Evolutionary conservation across 2,113 vertebrate genomes (phyloP).

Genomic region (Paracanthobrama guichenoti): DNA sequence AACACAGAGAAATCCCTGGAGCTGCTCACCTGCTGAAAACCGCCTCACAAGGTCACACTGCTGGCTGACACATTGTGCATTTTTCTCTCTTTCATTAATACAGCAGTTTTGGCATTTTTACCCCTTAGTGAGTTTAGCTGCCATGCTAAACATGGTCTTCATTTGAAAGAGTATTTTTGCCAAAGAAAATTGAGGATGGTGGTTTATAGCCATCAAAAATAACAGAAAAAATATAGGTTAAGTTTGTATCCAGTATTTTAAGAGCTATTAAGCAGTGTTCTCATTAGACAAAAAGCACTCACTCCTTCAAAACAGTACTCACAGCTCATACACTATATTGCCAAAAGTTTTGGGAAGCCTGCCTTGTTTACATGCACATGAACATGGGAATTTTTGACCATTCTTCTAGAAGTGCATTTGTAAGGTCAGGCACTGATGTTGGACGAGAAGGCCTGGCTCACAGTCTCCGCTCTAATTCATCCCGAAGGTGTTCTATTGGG

Average conservation of each 20-base stretch:
- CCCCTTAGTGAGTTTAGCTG: neutral
- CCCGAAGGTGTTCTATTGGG: no score
- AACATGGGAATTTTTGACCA: no score
- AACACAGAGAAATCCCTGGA: conserved; percentile 75
- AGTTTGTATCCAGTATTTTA: neutral
- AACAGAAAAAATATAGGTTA: neutral
- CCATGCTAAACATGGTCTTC: neutral
- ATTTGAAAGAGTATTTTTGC: neutral
- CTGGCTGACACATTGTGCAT: conserved; percentile 43
- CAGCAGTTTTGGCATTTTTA: conserved; percentile 5
- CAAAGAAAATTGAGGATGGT: neutral
- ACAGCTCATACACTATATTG: neutral
- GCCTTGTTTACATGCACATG: no score
- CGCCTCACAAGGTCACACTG: conserved; percentile 59
- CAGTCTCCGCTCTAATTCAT: no score
- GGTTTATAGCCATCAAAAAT: neutral
- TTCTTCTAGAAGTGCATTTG: no score
- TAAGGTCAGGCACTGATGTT: no score
- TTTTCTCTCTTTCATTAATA: conserved; percentile 12
- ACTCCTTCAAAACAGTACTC: neutral
- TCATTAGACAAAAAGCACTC: neutral
- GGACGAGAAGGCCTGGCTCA: no score
- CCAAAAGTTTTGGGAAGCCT: no score
- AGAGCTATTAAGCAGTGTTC: neutral
- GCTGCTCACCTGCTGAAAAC: conserved; percentile 64